Conservation (phyloP, 1,140 invertebrate genomes). For the Plectrocnemia conspersa region DNA sequence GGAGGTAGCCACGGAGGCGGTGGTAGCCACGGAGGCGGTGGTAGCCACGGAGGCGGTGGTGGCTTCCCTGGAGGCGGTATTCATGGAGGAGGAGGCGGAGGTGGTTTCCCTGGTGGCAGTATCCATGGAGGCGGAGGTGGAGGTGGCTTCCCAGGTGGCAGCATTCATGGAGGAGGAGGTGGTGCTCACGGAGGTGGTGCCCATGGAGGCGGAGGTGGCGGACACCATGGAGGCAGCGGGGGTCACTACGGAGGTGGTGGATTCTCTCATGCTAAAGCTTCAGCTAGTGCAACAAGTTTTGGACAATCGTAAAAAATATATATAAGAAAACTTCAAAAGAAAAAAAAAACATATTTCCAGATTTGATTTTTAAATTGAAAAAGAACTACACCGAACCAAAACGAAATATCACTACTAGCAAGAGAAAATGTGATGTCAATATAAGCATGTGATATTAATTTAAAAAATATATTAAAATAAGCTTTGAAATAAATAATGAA, state of each 20-base stretch:
- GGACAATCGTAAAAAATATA: background rate
- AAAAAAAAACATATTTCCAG: no score
- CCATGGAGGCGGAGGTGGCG: constrained; percentile 24
- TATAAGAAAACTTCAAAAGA: background rate
- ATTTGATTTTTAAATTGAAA: no score
- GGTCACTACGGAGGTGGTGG: constrained; percentile 27
- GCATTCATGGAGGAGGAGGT: constrained; percentile 29
- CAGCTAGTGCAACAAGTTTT: constrained; percentile 33
- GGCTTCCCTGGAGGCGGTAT: constrained; percentile 30
- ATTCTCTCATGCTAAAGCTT: constrained; percentile 30
- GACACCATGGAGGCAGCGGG: constrained; percentile 21
- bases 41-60: background rate
- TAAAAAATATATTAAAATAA: no score
- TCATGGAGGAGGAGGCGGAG: constrained; percentile 31
- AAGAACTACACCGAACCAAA: no score
- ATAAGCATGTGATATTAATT: no score
- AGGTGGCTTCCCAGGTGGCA: constrained; percentile 20
- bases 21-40: constrained; percentile 18
- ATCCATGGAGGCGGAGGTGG: constrained; percentile 22
- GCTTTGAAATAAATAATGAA: no score
- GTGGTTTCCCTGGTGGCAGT: constrained; percentile 23
- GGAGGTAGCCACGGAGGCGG: constrained; percentile 19
- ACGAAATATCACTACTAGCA: no score
- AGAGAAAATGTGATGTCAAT: no score
- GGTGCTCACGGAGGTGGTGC: constrained; percentile 26